Evolutionary conservation across 2,113 vertebrate species (phyloP), one percentile per base, ranked within the genome.

Genomic region (Hippocampus comes): DNA sequence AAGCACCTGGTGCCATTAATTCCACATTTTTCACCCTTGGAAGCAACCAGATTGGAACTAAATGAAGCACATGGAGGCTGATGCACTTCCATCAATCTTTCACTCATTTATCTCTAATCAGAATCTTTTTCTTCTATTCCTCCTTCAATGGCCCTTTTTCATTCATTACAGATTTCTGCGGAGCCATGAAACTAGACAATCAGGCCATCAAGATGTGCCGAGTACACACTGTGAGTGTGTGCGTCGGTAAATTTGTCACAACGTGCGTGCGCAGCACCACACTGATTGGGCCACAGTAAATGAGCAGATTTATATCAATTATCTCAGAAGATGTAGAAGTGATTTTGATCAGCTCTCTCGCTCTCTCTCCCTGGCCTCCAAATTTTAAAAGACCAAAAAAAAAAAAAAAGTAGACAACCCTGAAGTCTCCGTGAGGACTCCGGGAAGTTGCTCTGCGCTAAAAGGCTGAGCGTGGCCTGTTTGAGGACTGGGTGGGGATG

Each of bases 221-320:
- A 78, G 77, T 76, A 78, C 74, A 76, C 57, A 56, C 41, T 46
- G 10, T 30, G 59, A 43, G 71, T 67, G 70, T 53, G 56, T 27
- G 60, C 12, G 64, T 8, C 60, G 48, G 42, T 48, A 46, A 46
- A 66, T 66, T 48, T n/a, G 27, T 66, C 64, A 66, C 64, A 66
- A 25, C 46, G 42, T 42, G 59, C 15, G 63, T 38, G 65, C 48
- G 49, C 71, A 63, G 70, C 83, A 84, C 67, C 74, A 80, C 82
- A 90, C 85, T 82, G 88, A 87, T 87, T 86, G 84, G 79, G 73
- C 72, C 70, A 78, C 82, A 81, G 82, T 78, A 85, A 88, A 89
- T 81, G 86, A 82, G 80, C 84, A 86, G 84, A 89, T 90, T 88
- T 86, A 83, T 90, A 86, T 87, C 86, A 86, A 90, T 88, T 87